These are phyloP conservation scores for Antedon mediterranea DNA, from an alignment of 53 echinoderm and acorn worm genomes.

Conservation along the genomic window DNA sequence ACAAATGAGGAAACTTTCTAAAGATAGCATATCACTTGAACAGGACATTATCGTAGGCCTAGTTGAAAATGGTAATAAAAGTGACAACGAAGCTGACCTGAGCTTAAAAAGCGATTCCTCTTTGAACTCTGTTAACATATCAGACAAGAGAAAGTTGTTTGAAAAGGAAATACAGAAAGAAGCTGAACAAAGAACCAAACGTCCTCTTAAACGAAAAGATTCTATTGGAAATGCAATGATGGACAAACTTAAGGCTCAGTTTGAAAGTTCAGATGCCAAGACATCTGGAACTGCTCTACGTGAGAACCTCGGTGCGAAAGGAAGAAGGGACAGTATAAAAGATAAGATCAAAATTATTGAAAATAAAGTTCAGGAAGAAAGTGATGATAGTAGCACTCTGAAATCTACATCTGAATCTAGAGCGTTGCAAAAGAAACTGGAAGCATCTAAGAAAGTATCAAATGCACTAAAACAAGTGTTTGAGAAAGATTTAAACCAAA, in stretches of 20 bases:
- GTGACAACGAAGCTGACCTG: background rate
- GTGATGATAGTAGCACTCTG: background rate
- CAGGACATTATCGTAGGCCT: background rate
- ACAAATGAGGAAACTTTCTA: background rate
- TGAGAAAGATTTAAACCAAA: background rate
- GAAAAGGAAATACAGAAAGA: background rate
- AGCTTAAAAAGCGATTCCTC: background rate
- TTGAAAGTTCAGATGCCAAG: background rate
- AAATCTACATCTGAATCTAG: background rate
- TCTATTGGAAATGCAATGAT: background rate
- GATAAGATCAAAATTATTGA: background rate
- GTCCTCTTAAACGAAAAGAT: background rate
- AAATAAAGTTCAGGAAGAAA: background rate
- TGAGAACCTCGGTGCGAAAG: background rate
- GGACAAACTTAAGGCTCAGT: background rate
- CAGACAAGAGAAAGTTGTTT: background rate
- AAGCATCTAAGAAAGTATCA: background rate
- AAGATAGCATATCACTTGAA: background rate
- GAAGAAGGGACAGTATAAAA: background rate
- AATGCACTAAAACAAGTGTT: background rate
- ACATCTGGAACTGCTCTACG: background rate
- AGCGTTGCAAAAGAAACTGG: background rate
- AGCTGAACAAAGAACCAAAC: background rate
- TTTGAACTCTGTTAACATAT: background rate
- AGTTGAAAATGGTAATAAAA: background rate